Conservation (phyloP, 1,140 invertebrate species). For the Conus betulinus region DNA sequence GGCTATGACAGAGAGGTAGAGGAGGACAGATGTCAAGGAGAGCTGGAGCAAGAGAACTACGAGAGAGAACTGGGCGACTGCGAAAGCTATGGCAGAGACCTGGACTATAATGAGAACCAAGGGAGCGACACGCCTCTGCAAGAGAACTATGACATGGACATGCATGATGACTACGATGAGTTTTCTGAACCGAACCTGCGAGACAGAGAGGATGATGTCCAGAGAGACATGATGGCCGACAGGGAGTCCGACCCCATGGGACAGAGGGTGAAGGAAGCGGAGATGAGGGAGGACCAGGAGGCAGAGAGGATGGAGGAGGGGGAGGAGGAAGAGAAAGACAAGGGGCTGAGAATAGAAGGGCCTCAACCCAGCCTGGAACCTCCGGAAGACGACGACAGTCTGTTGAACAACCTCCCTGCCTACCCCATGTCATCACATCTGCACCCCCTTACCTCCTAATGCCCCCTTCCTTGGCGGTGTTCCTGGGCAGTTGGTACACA, state of each 20-base stretch:
- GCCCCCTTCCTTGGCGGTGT: no score
- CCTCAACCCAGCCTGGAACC: slow-evolving; percentile 27
- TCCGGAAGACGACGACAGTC: slow-evolving; percentile 1
- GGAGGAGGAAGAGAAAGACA: slow-evolving; percentile 26
- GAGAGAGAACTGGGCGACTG: background rate
- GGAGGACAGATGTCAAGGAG: background rate
- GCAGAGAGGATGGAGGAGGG: slow-evolving; percentile 13
- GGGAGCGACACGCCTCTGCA: background rate
- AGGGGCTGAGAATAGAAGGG: slow-evolving; percentile 21
- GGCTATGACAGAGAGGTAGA: background rate
- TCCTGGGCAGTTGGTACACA: background rate
- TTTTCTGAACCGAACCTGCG: background rate
- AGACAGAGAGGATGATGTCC: background rate
- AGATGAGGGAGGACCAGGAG: background rate
- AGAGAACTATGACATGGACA: background rate
- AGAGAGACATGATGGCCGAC: background rate
- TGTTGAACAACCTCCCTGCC: slow-evolving; percentile 29
- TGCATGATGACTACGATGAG: background rate
- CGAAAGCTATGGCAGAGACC: background rate
- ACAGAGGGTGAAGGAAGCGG: background rate
- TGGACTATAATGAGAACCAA: background rate
- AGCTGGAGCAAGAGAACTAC: background rate
- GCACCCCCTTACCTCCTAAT: slow-evolving; percentile 25
- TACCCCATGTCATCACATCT: slow-evolving; percentile 24
- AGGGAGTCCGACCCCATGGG: background rate